Conservation (phyloP, 2,888 invertebrate genomes). For the Trachelus tabidus region DNA sequence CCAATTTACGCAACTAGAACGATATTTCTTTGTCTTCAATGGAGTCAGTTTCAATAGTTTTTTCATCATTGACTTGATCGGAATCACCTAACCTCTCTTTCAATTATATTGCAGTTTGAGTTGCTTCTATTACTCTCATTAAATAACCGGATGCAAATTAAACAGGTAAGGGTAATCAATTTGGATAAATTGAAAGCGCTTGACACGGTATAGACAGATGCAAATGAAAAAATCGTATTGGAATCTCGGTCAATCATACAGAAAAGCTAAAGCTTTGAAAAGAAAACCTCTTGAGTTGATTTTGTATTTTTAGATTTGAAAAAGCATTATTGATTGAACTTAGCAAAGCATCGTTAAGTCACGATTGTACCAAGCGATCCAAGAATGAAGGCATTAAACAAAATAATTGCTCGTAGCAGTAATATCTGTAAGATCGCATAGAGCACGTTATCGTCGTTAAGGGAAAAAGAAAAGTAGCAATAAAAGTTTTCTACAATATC, state of each 20-base stretch:
- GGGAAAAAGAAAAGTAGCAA: too few species aligned
- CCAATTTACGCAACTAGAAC: background rate
- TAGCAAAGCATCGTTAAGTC: background rate
- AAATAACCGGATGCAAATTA: background rate
- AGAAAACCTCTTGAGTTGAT: background rate
- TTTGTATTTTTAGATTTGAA: background rate
- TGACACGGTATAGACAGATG: background rate
- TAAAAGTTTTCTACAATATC: too few species aligned
- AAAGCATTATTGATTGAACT: background rate
- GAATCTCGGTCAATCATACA: background rate
- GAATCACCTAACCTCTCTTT: background rate
- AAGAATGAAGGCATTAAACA: background rate
- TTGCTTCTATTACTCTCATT: background rate
- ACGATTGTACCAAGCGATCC: background rate
- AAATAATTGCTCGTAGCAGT: background rate
- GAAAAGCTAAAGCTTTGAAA: background rate
- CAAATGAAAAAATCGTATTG: background rate
- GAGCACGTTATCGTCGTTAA: background rate
- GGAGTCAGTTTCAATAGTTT: background rate
- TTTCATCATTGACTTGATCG: background rate
- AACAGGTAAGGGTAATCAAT: background rate
- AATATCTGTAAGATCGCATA: background rate
- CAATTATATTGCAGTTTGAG: background rate
- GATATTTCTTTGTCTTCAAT: background rate
- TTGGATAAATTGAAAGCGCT: background rate